Conservation (phyloP, 92 coral and sea anemone species). For the Zoanthus sociatus region DNA sequence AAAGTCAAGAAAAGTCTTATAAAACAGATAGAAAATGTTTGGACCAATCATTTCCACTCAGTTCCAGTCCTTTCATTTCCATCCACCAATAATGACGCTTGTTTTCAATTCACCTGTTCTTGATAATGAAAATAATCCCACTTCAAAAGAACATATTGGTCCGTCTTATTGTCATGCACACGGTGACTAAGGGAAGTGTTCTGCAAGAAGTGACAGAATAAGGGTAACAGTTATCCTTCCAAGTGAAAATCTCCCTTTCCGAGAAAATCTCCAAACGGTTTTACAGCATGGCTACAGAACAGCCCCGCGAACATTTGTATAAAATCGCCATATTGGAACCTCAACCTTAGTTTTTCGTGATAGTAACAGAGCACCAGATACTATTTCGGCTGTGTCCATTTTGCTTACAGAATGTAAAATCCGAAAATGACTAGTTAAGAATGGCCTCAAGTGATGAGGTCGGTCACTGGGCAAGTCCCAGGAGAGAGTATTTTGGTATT, state of each 20-base stretch:
- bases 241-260: background rate
- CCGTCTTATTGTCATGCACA: too few relatives aligned
- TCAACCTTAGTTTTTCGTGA: background rate
- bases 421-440: slow-evolving; percentile 23
- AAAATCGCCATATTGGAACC: slow-evolving; percentile 23
- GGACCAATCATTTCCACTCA: slow-evolving; percentile 40
- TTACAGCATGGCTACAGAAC: slow-evolving; percentile 12
- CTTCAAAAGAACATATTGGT: slow-evolving; percentile 3
- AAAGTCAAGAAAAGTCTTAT: background rate
- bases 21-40: too few relatives aligned
- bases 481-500: slow-evolving; percentile 8
- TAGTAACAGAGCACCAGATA: background rate
- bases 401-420: background rate
- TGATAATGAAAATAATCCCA: background rate
- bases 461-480: slow-evolving; percentile 42
- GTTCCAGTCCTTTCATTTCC: background rate
- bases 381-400: background rate
- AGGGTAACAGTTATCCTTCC: background rate
- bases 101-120: slow-evolving; percentile 35
- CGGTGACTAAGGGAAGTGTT: background rate
- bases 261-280: slow-evolving; percentile 7
- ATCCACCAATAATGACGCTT: slow-evolving; percentile 32
- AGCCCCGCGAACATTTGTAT: background rate
- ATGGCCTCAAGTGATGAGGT: slow-evolving; percentile 37
- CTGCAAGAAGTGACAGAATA: background rate